These are phyloP conservation scores for Sebastes diaconus DNA, from an alignment of 2,797 vertebrate species.

Conservation along the genomic window DNA sequence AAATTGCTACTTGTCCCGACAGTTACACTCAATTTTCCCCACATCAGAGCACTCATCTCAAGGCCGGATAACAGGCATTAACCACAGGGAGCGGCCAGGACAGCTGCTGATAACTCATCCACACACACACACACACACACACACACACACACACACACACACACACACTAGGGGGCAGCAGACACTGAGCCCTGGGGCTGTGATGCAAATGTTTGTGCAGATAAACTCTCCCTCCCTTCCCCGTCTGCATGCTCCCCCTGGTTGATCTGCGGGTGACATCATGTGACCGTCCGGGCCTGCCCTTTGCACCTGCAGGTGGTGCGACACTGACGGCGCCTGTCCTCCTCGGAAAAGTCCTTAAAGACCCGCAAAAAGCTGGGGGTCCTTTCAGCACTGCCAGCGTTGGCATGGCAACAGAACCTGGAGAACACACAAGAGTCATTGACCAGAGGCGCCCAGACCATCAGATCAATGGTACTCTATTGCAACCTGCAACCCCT, in stretches of 20 bases:
- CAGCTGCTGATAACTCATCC: slow-evolving; percentile 29
- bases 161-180: slow-evolving; percentile 79
- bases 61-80: slow-evolving; percentile 38
- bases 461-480: slow-evolving; percentile 64
- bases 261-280: slow-evolving; percentile 55
- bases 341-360: slow-evolving; percentile 41
- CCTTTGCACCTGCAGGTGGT: slow-evolving; percentile 61
- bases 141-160: slow-evolving; percentile 40
- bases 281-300: slow-evolving; percentile 48
- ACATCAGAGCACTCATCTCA: slow-evolving; percentile 51
- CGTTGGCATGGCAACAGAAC: slow-evolving; percentile 75
- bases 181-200: slow-evolving; percentile 64
- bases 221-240: slow-evolving; percentile 8
- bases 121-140: slow-evolving; percentile 64
- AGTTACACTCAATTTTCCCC: slow-evolving; percentile 56
- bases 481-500: slow-evolving; percentile 12
- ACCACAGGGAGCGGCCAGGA: not conserved
- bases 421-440: slow-evolving; percentile 67
- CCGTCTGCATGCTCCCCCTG: slow-evolving; percentile 2
- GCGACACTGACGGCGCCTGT: slow-evolving; percentile 62
- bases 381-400: slow-evolving; percentile 47
- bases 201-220: slow-evolving; percentile 39
- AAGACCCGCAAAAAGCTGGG: slow-evolving; percentile 47
- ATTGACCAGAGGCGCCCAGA: slow-evolving; percentile 63
- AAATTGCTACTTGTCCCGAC: slow-evolving; percentile 56